Evolutionary conservation across 2,888 invertebrate species (phyloP).

Genomic region (Yponomeuta sedellus): DNA sequence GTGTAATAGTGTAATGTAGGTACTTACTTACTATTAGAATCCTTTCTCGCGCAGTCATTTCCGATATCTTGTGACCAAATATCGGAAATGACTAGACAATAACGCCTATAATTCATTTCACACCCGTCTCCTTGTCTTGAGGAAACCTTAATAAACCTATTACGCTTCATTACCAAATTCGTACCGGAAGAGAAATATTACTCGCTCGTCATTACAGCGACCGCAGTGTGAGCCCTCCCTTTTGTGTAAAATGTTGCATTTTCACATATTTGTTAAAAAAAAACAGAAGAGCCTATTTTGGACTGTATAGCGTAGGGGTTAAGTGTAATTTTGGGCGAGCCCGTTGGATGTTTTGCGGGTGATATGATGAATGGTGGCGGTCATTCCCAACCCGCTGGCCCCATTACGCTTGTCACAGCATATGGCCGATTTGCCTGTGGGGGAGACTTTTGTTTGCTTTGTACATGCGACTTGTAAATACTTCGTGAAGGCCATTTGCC

Average conservation of each 20-base stretch:
- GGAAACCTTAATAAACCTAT: constrained; percentile 66
- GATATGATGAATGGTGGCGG: constrained; percentile 59
- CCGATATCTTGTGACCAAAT: background rate
- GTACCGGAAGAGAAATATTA: constrained; percentile 65
- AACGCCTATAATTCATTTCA: constrained; percentile 53
- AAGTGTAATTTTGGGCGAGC: constrained; percentile 36
- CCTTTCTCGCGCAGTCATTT: background rate
- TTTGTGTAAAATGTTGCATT: constrained; percentile 55
- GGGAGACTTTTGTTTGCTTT: constrained; percentile 54
- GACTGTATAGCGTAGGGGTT: constrained; percentile 39
- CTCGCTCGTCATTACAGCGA: constrained; percentile 63
- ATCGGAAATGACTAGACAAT: constrained; percentile 15
- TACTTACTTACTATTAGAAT: too few relatives aligned
- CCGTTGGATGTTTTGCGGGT: constrained; percentile 46
- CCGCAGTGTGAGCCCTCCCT: constrained; percentile 59
- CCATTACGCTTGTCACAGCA: constrained; percentile 55
- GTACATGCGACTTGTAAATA: constrained; percentile 21
- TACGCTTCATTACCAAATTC: constrained; percentile 69
- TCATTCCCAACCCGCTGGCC: constrained; percentile 54
- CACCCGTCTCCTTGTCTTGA: constrained; percentile 46
- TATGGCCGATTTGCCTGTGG: constrained; percentile 56
- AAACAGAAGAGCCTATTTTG: constrained; percentile 19
- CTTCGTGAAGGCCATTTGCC: background rate
- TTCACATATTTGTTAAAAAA: constrained; percentile 50
- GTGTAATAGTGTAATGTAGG: too few relatives aligned